Evolutionary conservation across 64 coral and sea anemone species (phyloP).

Genomic region (Astreopora myriophthalma): DNA sequence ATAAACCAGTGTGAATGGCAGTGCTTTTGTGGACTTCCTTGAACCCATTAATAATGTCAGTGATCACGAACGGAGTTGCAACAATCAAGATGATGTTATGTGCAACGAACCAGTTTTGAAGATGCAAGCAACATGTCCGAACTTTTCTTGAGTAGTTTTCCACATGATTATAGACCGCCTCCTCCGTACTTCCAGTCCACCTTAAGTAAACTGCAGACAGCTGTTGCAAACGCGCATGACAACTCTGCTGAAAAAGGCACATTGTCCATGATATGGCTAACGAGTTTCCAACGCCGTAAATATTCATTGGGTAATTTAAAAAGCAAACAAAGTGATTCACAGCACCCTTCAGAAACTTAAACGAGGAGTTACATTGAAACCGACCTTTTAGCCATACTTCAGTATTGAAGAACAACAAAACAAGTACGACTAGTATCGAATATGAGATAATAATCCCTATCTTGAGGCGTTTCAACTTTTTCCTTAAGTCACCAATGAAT

Average conservation of each 20-base stretch:
- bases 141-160: slow-evolving; percentile 69
- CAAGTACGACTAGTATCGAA: background rate
- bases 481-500: background rate
- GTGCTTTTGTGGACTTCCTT: background rate
- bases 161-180: slow-evolving; percentile 64
- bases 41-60: slow-evolving; percentile 71
- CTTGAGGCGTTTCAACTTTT: slow-evolving; percentile 40
- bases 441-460: slow-evolving; percentile 43
- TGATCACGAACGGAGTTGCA: slow-evolving; percentile 62
- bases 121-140: slow-evolving; percentile 5
- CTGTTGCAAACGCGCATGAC: slow-evolving; percentile 43
- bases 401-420: slow-evolving; percentile 75
- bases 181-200: slow-evolving; percentile 64
- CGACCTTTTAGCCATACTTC: slow-evolving; percentile 54
- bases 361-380: slow-evolving; percentile 65
- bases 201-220: slow-evolving; percentile 6
- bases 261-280: slow-evolving; percentile 75
- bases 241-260: slow-evolving; percentile 76
- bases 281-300: slow-evolving; percentile 77
- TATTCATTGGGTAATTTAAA: slow-evolving; percentile 76
- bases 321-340: slow-evolving; percentile 60
- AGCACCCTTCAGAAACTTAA: slow-evolving; percentile 65
- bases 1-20: slow-evolving; percentile 57
- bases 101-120: slow-evolving; percentile 65
- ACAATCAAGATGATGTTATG: slow-evolving; percentile 85